Evolutionary conservation across 2,888 invertebrate species (phyloP), one percentile per base, ranked within the genome.

Genomic region (Thera obeliscata): DNA sequence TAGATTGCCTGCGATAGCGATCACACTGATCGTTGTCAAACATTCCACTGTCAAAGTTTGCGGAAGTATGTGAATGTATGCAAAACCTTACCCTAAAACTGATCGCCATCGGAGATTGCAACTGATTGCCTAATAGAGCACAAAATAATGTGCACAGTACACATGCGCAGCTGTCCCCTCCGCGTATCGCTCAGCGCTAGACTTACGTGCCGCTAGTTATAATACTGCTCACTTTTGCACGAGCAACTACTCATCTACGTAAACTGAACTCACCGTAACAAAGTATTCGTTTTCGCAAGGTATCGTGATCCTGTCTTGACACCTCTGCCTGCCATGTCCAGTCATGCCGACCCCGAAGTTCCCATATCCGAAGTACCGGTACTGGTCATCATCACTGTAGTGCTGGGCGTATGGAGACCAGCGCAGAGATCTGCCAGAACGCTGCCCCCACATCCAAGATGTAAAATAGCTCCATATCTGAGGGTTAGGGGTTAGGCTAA

Each of bases 211-310:
- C 22, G 22, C 22, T 22, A 22, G 22, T 22, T 1, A 22, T 22
- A 22, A 22, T 22, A n/a, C n/a, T n/a, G 22, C 22, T 22, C 22
- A 22, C 22, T 22, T 22, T 22, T 22, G 22, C 22, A 22, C 1
- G 22, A 22, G 22, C 22, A 22, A 22, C 22, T 0, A 22, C 0
- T 22, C 22, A 22, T 22, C 22, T 22, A 22, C 22, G 22, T 22
- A 22, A 22, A 22, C 12, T 49, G 55, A 36, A 86, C 90, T 91
- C 74, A 95, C 96, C 91, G 96, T 95, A 68, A 97, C 94, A 80
- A 97, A 96, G 82, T 97, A 97, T 80, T 97, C 97, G 64, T 96
- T 96, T 81, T 97, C 97, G 78, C 97, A 97, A 0, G 97, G 97
- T 88, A 97, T 95, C 0, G 97, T 95, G 58, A 97, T 95, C 59